Evolutionary conservation across 2,113 vertebrate genomes (phyloP).

Genomic region (Sander vitreus): DNA sequence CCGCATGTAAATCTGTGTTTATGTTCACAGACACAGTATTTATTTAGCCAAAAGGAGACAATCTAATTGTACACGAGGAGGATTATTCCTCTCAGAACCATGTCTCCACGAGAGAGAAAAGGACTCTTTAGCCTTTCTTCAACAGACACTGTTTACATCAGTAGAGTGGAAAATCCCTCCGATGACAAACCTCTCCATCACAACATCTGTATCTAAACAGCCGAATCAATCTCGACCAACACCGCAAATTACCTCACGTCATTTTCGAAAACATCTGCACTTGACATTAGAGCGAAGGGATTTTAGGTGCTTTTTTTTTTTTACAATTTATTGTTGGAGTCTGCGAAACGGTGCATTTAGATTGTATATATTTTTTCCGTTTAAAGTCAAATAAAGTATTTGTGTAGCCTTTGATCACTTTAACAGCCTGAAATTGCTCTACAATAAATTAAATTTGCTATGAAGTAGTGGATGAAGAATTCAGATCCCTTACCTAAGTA

Average conservation of each 20-base stretch:
- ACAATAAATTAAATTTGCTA: conserved; percentile 22
- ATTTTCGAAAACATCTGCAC: conserved; percentile 63
- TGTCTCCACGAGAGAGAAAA: conserved; percentile 54
- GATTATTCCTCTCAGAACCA: conserved; percentile 70
- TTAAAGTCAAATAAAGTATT: conserved; percentile 19
- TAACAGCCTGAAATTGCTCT: conserved; percentile 1
- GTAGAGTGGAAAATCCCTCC: conserved; percentile 76
- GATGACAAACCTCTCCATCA: conserved; percentile 76
- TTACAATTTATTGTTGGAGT: neutral
- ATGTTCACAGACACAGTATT: conserved; percentile 78
- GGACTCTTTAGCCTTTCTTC: conserved; percentile 60
- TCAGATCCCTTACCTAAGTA: conserved; percentile 11
- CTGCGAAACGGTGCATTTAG: neutral
- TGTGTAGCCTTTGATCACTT: conserved; percentile 10
- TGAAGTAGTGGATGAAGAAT: conserved; percentile 10
- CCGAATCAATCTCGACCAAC: conserved; percentile 65
- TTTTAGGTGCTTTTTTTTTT: conserved; percentile 55
- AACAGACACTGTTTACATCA: conserved; percentile 70
- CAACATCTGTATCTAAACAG: conserved; percentile 80
- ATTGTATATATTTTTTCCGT: neutral
- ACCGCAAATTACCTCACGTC: conserved; percentile 61
- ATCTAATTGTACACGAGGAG: conserved; percentile 74
- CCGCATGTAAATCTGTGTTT: conserved; percentile 74
- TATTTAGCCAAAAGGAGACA: conserved; percentile 82
- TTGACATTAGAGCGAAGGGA: conserved; percentile 33